A percentile compares a stretch with the other conserved stretches of the same genome.
Conservation (phyloP, 2,797 vertebrate species). For the Coilia nasus region DNA sequence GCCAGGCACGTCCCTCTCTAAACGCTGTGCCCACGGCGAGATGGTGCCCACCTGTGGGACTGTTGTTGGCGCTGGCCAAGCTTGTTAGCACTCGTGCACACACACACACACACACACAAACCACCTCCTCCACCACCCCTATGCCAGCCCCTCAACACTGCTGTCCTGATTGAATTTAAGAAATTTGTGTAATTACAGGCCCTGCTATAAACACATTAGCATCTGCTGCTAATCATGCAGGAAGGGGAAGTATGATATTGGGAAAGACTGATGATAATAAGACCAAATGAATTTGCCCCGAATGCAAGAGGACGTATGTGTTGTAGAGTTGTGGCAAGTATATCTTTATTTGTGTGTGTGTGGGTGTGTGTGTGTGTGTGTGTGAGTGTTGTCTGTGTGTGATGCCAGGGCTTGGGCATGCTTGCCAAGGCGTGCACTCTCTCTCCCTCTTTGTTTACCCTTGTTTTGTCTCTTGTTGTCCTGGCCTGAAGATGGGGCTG, state of each 20-base stretch:
- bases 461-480: too few relatives aligned
- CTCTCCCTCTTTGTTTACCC: not conserved
- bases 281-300: not conserved
- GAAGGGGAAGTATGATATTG: not conserved
- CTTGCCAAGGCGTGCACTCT: too few relatives aligned
- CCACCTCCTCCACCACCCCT: not conserved
- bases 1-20: too few relatives aligned
- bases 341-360: not conserved
- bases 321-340: too few relatives aligned
- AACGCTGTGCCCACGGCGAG: too few relatives aligned
- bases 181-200: constrained; percentile 28
- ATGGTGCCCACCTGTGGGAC: too few relatives aligned
- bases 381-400: not conserved
- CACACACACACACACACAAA: constrained; percentile 5
- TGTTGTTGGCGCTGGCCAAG: too few relatives aligned
- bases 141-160: not conserved
- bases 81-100: not conserved
- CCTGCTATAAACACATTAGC: constrained; percentile 28
- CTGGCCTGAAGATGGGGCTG: too few relatives aligned
- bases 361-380: constrained; percentile 15
- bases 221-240: constrained; percentile 1
- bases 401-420: too few relatives aligned
- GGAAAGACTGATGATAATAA: not conserved
- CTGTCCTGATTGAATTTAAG: constrained; percentile 23
- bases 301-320: not conserved